These are phyloP conservation scores for Drosophila erecta DNA, from an alignment of 1,140 invertebrate species.

Conservation along the genomic window DNA sequence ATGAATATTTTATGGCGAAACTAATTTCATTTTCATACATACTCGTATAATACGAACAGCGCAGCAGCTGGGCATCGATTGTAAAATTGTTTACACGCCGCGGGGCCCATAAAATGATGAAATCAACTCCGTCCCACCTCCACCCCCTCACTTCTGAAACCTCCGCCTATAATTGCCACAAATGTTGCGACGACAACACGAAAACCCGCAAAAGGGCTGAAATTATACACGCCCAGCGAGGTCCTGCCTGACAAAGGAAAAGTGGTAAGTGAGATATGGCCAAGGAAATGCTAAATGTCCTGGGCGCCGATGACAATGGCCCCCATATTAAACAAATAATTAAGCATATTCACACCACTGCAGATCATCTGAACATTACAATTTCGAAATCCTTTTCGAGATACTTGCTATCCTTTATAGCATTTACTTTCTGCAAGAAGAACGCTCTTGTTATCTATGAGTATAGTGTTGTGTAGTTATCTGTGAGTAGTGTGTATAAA, in stretches of 20 bases:
- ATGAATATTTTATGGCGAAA: constrained; percentile 80
- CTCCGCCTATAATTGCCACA: constrained; percentile 55
- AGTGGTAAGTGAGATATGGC: not conserved
- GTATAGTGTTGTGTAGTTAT: too few relatives aligned
- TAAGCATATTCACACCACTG: too few relatives aligned
- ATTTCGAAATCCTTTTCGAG: not conserved
- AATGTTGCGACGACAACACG: constrained; percentile 28
- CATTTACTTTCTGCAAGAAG: too few relatives aligned
- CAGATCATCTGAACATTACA: not conserved
- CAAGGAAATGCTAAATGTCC: constrained; percentile 31
- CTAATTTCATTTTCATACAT: constrained; percentile 76
- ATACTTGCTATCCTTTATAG: too few relatives aligned
- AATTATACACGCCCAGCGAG: not conserved
- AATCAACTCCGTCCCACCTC: constrained; percentile 4
- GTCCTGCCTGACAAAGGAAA: not conserved
- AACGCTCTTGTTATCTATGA: too few relatives aligned
- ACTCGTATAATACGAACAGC: not conserved
- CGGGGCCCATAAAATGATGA: constrained; percentile 48
- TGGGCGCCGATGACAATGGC: constrained; percentile 16
- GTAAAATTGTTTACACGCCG: constrained; percentile 62
- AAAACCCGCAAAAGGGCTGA: constrained; percentile 1
- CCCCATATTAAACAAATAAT: too few relatives aligned
- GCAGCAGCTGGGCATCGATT: constrained; percentile 52
- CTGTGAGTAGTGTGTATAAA: too few relatives aligned
- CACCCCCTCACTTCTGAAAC: constrained; percentile 5